Evolutionary conservation across 1,140 invertebrate species (phyloP), one percentile per base, ranked within the genome.

Genomic region (Meloidogyne exigua): DNA sequence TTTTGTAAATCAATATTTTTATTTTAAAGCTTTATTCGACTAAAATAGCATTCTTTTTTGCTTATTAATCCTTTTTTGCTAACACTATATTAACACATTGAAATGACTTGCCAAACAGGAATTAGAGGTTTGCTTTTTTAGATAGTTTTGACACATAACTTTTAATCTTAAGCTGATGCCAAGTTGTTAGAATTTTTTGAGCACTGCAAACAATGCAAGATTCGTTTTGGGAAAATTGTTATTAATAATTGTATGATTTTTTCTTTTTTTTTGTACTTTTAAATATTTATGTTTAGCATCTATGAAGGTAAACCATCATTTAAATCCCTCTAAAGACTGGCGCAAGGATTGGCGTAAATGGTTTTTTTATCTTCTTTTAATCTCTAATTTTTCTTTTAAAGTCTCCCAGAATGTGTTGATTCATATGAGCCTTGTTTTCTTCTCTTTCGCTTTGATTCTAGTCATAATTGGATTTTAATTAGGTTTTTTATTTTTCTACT

Each of bases 391-490:
- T 18, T 25, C 39, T 12, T 72, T 32, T 68, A 18, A 85, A 90
- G 92, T 88, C 89, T 98, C 15, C 89, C 91, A 71, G 90, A 91
- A 3, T 85, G 94, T 66, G 89, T 97, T 39, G 91, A 94, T 82
- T 92, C 93, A 79, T 92, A 93, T 88, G 92, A 94, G 84, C 96
- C 96, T 64, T 94, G 94, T 82, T 99, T 96, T 88, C 91, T 99
- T 75, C 89, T 99, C 23, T 98, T 93, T 87, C 92, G 94, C 73
- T 90, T 96, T 81, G 94, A 96, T 87, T 89, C 90, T 26, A 88
- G 88, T 21, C 92, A 95, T 88, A 93, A 96, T 84, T 99, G 96
- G 96, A 87, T 98, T 0, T 91, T 98, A 15, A 93, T 99, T 65
- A 93, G 92, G 81, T 99, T 94, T 93, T 94, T 62, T 23, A 42